Conservation (phyloP, 1,140 invertebrate species). For the Nylanderia fulva region DNA sequence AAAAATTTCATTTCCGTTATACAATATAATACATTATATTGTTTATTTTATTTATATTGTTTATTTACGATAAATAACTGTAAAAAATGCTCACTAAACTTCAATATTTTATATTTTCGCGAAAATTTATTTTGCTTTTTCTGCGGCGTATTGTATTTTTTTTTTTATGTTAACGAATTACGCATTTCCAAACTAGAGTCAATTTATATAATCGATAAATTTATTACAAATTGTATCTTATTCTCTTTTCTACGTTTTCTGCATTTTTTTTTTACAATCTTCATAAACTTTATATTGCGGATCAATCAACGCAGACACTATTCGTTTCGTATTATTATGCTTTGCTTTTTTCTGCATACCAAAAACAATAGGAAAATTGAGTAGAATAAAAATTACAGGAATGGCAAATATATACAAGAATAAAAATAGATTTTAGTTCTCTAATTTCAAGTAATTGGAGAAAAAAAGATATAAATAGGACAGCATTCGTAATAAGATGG, state of each 20-base stretch:
- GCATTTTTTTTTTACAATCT: neutral
- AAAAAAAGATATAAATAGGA: slow-evolving; percentile 18
- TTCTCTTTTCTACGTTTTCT: neutral
- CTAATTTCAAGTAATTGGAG: neutral
- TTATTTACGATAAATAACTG: slow-evolving; percentile 7
- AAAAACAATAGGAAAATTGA: neutral
- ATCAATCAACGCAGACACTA: slow-evolving; percentile 1
- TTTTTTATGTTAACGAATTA: neutral
- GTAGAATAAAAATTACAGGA: neutral
- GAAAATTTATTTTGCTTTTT: neutral
- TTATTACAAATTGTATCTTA: neutral
- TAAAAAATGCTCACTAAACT: neutral
- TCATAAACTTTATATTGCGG: neutral
- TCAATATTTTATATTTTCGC: neutral
- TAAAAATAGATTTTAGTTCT: slow-evolving; percentile 23
- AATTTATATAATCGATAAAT: slow-evolving; percentile 5
- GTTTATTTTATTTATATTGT: neutral
- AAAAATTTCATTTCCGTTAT: neutral
- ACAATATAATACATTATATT: neutral
- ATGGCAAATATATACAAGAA: slow-evolving; percentile 6
- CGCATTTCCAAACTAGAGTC: neutral
- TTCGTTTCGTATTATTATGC: slow-evolving; percentile 3
- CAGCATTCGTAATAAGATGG: slow-evolving; percentile 1
- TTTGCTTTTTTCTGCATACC: neutral
- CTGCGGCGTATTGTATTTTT: neutral